phyloP scores from a whole-genome alignment of 2,113 vertebrate species.

The Alces alces region DNA sequence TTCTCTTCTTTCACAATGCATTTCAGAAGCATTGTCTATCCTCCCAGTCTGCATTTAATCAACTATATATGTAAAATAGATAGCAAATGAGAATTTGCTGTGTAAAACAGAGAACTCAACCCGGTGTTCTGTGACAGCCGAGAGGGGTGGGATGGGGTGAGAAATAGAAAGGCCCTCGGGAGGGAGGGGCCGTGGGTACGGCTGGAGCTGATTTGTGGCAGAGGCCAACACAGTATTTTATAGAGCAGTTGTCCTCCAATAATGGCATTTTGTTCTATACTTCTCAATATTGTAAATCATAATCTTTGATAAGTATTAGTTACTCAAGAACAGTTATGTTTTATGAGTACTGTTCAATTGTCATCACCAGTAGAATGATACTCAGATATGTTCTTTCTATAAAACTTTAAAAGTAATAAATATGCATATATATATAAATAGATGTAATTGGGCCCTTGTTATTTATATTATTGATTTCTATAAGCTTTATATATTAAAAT shows the following conservation, averaged over 20 bases:
- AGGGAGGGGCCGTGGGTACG: not conserved
- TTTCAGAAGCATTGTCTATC: not conserved
- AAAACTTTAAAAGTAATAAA: not conserved
- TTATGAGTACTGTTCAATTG: not conserved
- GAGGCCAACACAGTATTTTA: not conserved
- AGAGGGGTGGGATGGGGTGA: not conserved
- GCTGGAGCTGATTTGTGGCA: not conserved
- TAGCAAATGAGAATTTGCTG: not conserved
- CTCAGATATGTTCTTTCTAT: not conserved
- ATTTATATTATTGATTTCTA: constrained; percentile 44
- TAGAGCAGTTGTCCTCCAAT: not conserved
- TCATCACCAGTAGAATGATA: not conserved
- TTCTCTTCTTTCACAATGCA: not conserved
- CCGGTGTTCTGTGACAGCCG: not conserved
- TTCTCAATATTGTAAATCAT: not conserved
- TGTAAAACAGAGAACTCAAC: not conserved
- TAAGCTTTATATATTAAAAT: not conserved
- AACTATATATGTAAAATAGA: not conserved
- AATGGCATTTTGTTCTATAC: not conserved
- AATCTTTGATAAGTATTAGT: not conserved
- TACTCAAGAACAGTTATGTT: not conserved
- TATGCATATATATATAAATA: not conserved
- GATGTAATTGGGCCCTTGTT: not conserved
- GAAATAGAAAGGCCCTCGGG: not conserved
- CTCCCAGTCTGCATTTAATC: not conserved